Conservation (phyloP, 2,113 vertebrate species). For the Dinomys branickii region DNA sequence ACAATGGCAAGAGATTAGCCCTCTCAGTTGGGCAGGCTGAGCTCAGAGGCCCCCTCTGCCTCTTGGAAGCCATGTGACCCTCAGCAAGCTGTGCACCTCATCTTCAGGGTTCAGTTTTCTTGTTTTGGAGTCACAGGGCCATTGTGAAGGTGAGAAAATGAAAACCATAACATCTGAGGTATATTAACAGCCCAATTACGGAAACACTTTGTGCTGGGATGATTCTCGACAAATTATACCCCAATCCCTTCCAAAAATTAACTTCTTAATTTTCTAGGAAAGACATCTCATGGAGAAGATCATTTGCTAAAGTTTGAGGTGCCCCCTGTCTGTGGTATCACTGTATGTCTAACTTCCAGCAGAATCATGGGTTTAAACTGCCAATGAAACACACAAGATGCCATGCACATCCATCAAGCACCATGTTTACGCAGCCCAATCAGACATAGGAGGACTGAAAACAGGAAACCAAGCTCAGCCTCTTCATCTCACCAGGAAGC, state of each 20-base stretch:
- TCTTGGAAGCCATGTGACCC: neutral
- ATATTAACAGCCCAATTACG: no score
- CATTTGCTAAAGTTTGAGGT: neutral
- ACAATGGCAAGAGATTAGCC: neutral
- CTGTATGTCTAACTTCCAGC: fast-evolving
- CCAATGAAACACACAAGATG: no score
- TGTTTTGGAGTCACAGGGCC: neutral
- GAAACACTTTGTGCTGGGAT: neutral
- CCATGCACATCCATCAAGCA: fast-evolving
- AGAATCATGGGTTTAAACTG: neutral
- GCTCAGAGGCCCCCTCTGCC: neutral
- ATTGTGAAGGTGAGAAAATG: neutral
- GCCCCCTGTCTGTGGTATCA: fast-evolving
- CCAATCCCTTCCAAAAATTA: fast-evolving
- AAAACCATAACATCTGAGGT: neutral
- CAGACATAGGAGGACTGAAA: fast-evolving
- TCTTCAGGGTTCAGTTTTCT: neutral
- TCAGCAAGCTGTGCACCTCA: neutral
- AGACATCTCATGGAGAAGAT: neutral
- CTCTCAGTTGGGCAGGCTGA: neutral
- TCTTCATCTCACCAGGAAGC: neutral
- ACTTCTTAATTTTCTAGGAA: neutral
- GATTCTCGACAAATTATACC: neutral
- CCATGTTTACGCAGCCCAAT: neutral
- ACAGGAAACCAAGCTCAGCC: neutral